Conservation (phyloP, 1,140 invertebrate species). For the Dryas iulia region DNA sequence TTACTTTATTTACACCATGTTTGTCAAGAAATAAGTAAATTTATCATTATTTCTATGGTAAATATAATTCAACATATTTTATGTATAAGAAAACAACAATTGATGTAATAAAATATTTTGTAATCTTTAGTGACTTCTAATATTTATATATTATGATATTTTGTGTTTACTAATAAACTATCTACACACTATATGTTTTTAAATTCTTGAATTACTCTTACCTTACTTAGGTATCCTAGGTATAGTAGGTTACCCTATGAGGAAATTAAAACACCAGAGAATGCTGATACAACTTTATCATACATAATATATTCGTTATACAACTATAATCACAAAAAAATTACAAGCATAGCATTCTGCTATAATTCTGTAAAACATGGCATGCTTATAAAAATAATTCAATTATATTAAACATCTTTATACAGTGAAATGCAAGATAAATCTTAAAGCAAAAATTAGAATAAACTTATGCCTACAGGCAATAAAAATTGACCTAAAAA, state of each 20-base stretch:
- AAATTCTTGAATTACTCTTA: background rate
- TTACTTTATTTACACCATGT: background rate
- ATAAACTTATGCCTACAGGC: slow-evolving; percentile 8
- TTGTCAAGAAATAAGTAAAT: background rate
- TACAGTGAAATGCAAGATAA: slow-evolving; percentile 7
- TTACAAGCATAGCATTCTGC: slow-evolving; percentile 30
- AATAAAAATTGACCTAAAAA: slow-evolving; percentile 8
- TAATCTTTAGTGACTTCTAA: slow-evolving; percentile 34
- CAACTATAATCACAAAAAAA: slow-evolving; percentile 28
- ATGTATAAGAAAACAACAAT: background rate
- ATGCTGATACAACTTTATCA: slow-evolving; percentile 25
- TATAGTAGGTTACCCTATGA: too few relatives aligned
- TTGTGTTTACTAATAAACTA: slow-evolving; percentile 46
- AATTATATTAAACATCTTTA: slow-evolving; percentile 5
- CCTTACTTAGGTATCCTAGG: background rate
- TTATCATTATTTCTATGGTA: background rate
- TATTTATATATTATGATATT: slow-evolving; percentile 36
- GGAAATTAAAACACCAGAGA: slow-evolving; percentile 1
- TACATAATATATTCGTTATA: slow-evolving; percentile 25
- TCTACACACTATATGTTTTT: slow-evolving; percentile 28
- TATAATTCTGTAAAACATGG: slow-evolving; percentile 17
- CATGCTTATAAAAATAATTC: slow-evolving; percentile 18
- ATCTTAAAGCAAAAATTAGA: slow-evolving; percentile 16
- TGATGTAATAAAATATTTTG: slow-evolving; percentile 19
- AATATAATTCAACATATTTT: background rate